Percentiles rank a stretch among this genome's conserved stretches.
phyloP scores from a whole-genome alignment of 2,888 invertebrate genomes.

The Dromius quadrimaculatus region DNA sequence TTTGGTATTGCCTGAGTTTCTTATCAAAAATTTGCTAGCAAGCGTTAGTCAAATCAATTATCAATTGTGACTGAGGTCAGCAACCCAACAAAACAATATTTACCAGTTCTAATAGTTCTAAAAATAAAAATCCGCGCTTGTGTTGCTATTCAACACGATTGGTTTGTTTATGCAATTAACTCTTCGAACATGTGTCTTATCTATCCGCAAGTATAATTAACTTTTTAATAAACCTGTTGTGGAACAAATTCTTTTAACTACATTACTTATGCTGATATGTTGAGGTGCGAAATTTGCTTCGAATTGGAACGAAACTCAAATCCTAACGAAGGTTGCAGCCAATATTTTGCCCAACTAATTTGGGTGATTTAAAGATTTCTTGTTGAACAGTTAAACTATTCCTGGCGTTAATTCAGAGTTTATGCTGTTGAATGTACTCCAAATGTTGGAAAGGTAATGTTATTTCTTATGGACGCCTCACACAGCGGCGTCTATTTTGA shows the following conservation, averaged over 20 bases:
- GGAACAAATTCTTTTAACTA: too few species aligned
- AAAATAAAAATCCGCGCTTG: conserved; percentile 33
- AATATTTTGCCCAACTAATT: too few species aligned
- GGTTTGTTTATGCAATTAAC: conserved; percentile 8
- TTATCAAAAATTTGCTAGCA: conserved; percentile 1
- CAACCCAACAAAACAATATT: conserved; percentile 31
- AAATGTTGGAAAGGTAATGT: neutral
- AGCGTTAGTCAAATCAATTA: conserved; percentile 20
- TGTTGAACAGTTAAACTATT: too few species aligned
- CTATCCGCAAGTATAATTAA: neutral
- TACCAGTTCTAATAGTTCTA: conserved; percentile 14
- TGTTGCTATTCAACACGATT: conserved; percentile 4
- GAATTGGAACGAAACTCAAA: too few species aligned
- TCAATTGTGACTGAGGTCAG: conserved; percentile 18
- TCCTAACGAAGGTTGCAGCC: too few species aligned
- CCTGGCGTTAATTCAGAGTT: too few species aligned
- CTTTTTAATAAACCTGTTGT: too few species aligned
- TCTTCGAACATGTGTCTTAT: conserved; percentile 17
- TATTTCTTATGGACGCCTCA: conserved; percentile 26
- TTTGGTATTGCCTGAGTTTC: neutral
- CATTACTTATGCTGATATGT: too few species aligned
- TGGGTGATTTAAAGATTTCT: too few species aligned
- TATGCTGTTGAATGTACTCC: neutral
- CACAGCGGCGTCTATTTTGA: conserved; percentile 42
- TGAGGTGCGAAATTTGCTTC: too few species aligned